Conservation (phyloP, 2,888 invertebrate genomes). For the Agonopterix heracliana region DNA sequence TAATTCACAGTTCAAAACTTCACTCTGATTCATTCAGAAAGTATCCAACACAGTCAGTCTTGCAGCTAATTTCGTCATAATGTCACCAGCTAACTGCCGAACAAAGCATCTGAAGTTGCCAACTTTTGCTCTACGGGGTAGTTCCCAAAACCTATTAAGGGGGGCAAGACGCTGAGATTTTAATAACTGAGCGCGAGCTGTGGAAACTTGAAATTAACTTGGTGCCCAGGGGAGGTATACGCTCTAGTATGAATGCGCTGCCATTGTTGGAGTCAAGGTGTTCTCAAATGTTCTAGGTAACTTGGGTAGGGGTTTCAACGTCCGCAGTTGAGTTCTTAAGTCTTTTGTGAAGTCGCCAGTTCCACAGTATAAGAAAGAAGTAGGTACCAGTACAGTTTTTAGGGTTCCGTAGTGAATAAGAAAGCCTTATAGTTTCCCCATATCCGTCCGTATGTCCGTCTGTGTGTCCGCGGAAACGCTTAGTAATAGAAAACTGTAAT, state of each 20-base stretch:
- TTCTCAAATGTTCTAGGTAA: background rate
- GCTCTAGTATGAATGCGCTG: slow-evolving; percentile 34
- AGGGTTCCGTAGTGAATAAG: too few species aligned
- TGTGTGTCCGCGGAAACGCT: too few species aligned
- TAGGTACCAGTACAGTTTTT: too few species aligned
- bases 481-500: too few species aligned
- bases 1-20: too few species aligned
- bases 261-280: slow-evolving; percentile 2
- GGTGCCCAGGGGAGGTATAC: slow-evolving; percentile 47
- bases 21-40: too few species aligned
- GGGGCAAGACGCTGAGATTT: slow-evolving; percentile 56
- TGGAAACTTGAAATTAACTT: slow-evolving; percentile 71
- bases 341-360: too few species aligned
- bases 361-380: too few species aligned
- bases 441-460: too few species aligned
- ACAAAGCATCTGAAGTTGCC: slow-evolving; percentile 14
- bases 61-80: slow-evolving; percentile 9
- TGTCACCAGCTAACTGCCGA: slow-evolving; percentile 10
- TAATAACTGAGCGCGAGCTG: slow-evolving; percentile 57
- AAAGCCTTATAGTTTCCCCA: too few species aligned
- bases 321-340: background rate
- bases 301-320: background rate
- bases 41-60: too few species aligned
- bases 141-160: slow-evolving; percentile 62
- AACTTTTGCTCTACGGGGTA: slow-evolving; percentile 41